Percentiles rank a stretch among this genome's conserved stretches.
These are phyloP conservation scores for Hemicrepidius hirtus DNA, from an alignment of 2,888 invertebrate species.

Conservation along the genomic window DNA sequence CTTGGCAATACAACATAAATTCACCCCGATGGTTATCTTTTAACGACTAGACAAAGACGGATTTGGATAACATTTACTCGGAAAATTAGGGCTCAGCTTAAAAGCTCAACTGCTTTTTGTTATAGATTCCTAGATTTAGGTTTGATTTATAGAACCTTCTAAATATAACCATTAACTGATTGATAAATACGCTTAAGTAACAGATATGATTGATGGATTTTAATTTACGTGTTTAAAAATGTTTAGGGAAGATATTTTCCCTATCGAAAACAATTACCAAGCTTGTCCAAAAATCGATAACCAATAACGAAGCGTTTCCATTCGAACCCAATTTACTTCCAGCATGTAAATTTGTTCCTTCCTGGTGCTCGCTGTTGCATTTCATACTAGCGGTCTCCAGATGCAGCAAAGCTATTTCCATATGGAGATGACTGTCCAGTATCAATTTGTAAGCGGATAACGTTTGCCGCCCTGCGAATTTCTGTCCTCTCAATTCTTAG, in stretches of 20 bases:
- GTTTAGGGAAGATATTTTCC: conserved; percentile 33
- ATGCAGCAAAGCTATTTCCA: conserved; percentile 54
- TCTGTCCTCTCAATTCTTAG: conserved; percentile 28
- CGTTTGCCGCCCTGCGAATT: conserved; percentile 30
- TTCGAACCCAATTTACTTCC: conserved; percentile 36
- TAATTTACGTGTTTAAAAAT: conserved; percentile 28
- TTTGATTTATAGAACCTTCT: conserved; percentile 33
- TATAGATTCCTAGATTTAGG: conserved; percentile 6
- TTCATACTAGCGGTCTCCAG: conserved; percentile 40
- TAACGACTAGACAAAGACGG: conserved; percentile 8
- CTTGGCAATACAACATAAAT: neutral
- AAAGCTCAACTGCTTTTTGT: neutral
- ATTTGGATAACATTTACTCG: neutral
- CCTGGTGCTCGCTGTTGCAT: conserved; percentile 37
- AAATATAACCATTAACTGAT: conserved; percentile 36
- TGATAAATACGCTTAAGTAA: conserved; percentile 38
- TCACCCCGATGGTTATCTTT: neutral
- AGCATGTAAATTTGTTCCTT: conserved; percentile 42
- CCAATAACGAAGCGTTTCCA: conserved; percentile 31
- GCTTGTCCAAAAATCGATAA: conserved; percentile 33
- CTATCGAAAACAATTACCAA: conserved; percentile 40
- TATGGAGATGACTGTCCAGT: conserved; percentile 54
- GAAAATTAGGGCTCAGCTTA: neutral
- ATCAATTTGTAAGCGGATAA: conserved; percentile 54
- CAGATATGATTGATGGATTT: conserved; percentile 36